phyloP scores from a whole-genome alignment of 2,888 invertebrate genomes.

The Troides oblongomaculatus region DNA sequence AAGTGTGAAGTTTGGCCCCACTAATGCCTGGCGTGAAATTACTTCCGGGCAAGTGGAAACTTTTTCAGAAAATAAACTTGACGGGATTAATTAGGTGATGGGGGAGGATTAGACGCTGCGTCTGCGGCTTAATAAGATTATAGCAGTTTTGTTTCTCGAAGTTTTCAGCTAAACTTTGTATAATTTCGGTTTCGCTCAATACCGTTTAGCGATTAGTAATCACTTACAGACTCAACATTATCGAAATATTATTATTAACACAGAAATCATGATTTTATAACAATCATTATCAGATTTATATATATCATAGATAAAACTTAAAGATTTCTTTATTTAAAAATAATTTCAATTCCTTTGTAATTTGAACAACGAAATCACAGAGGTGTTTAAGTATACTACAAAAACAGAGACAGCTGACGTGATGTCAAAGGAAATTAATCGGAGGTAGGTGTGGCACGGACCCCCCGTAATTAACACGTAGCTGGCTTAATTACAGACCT shows the following conservation, averaged over 20 bases:
- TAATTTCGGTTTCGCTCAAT: slow-evolving; percentile 67
- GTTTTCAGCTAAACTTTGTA: slow-evolving; percentile 72
- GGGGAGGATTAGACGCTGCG: slow-evolving; percentile 72
- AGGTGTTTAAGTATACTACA: slow-evolving; percentile 42
- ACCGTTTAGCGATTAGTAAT: slow-evolving; percentile 19
- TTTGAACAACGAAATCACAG: slow-evolving; percentile 31
- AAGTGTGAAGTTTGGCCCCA: slow-evolving; percentile 77
- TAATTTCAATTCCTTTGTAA: not conserved
- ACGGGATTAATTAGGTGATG: slow-evolving; percentile 79
- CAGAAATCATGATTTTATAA: not conserved
- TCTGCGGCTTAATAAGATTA: slow-evolving; percentile 76
- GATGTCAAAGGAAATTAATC: slow-evolving; percentile 58
- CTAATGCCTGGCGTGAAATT: slow-evolving; percentile 75
- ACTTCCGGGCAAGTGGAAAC: slow-evolving; percentile 74
- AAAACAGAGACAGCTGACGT: slow-evolving; percentile 51
- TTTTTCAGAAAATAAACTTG: slow-evolving; percentile 77
- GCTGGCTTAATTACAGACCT: slow-evolving; percentile 61
- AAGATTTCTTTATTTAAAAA: no score
- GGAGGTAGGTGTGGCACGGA: slow-evolving; percentile 51
- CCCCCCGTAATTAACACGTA: slow-evolving; percentile 66
- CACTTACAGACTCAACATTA: not conserved
- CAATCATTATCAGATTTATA: no score
- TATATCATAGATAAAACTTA: no score
- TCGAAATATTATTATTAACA: not conserved
- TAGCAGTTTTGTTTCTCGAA: slow-evolving; percentile 74